Conservation (phyloP, 2,797 vertebrate genomes). For the Sitta carolinensis region DNA sequence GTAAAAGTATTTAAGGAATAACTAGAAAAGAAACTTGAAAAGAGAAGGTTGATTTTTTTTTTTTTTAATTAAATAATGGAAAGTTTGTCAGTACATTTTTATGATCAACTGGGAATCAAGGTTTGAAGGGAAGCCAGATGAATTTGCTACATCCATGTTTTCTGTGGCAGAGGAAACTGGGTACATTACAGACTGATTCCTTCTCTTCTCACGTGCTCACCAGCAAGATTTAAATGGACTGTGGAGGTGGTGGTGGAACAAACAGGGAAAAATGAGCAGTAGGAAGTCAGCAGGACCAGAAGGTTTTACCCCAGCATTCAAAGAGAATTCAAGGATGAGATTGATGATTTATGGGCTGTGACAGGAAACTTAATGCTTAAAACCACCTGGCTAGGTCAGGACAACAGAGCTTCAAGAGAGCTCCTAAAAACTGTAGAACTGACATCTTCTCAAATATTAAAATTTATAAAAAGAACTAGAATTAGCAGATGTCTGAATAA, state of each 20-base stretch:
- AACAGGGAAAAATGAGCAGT: not conserved
- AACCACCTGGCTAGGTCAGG: not conserved
- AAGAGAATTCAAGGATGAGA: not conserved
- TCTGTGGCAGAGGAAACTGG: not conserved
- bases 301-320: not conserved
- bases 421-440: not conserved
- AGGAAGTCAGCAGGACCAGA: not conserved
- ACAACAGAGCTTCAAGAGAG: not conserved
- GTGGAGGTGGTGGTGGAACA: not conserved
- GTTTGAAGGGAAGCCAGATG: not conserved
- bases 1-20: not conserved
- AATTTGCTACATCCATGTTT: not conserved
- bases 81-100: not conserved
- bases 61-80: not conserved
- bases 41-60: not conserved
- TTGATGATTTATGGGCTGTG: not conserved
- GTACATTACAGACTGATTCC: not conserved
- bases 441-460: not conserved
- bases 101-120: not conserved
- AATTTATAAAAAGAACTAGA: not conserved
- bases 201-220: not conserved
- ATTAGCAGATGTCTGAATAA: not conserved
- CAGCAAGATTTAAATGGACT: not conserved
- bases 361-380: not conserved
- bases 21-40: not conserved